Conservation (phyloP, 2,888 invertebrate genomes). For the Neoascia interrupta region DNA sequence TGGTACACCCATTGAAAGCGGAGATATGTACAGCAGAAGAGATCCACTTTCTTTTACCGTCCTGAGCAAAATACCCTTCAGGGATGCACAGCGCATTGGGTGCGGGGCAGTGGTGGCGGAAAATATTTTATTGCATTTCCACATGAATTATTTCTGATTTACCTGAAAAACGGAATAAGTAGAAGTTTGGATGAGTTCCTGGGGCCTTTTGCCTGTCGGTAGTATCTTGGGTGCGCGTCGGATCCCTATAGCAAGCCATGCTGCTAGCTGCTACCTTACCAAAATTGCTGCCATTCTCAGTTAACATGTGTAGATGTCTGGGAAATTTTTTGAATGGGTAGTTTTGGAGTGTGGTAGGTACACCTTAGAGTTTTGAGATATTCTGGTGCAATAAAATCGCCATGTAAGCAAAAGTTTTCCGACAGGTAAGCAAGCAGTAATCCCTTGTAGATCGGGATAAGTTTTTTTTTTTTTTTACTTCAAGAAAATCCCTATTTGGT, state of each 20-base stretch:
- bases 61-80: slow-evolving; percentile 45
- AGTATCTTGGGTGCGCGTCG: slow-evolving; percentile 38
- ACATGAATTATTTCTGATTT: slow-evolving; percentile 70
- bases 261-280: slow-evolving; percentile 10
- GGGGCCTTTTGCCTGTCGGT: slow-evolving; percentile 38
- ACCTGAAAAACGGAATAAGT: slow-evolving; percentile 69
- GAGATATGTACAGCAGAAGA: slow-evolving; percentile 5
- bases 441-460: slow-evolving; percentile 63
- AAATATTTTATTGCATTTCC: slow-evolving; percentile 70
- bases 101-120: slow-evolving; percentile 14
- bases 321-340: slow-evolving; percentile 13
- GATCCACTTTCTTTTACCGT: slow-evolving; percentile 42
- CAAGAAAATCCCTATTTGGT: not conserved
- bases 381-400: slow-evolving; percentile 64
- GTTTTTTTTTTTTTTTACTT: slow-evolving; percentile 17
- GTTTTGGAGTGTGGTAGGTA: too few relatives aligned
- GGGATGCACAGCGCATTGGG: slow-evolving; percentile 34
- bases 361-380: slow-evolving; percentile 49
- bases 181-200: slow-evolving; percentile 66
- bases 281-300: not conserved
- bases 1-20: slow-evolving; percentile 44
- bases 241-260: slow-evolving; percentile 12
- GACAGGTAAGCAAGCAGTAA: slow-evolving; percentile 69
- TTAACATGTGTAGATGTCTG: slow-evolving; percentile 57
- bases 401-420: slow-evolving; percentile 68